These are phyloP conservation scores for Chirona hameri DNA, from an alignment of 2,888 invertebrate species.

Conservation along the genomic window DNA sequence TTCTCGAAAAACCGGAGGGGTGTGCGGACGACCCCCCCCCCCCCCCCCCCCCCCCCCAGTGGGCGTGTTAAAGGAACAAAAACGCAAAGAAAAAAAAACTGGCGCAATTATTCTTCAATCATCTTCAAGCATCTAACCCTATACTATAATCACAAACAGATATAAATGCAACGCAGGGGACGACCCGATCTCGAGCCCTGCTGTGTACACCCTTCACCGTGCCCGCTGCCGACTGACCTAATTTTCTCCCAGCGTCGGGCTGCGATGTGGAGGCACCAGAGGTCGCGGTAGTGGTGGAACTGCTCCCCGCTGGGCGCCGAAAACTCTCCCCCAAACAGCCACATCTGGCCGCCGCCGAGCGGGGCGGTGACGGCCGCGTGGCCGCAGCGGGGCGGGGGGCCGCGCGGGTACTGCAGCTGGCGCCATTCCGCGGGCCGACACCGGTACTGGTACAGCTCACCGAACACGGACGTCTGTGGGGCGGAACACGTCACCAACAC, in stretches of 20 bases:
- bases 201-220: background rate
- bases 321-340: constrained; percentile 89
- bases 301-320: constrained; percentile 84
- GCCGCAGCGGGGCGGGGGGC: constrained; percentile 82
- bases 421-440: constrained; percentile 75
- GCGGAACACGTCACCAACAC: no score
- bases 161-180: no score
- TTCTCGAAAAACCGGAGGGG: no score
- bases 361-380: constrained; percentile 79
- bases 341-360: constrained; percentile 68
- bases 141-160: no score
- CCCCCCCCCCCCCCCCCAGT: no score
- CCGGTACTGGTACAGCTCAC: constrained; percentile 67
- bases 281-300: constrained; percentile 87
- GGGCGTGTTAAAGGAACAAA: no score
- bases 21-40: no score
- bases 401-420: constrained; percentile 68
- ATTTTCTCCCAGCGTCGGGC: constrained; percentile 79
- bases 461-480: no score
- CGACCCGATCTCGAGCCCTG: no score
- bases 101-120: no score
- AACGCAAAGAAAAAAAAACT: background rate
- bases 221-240: constrained; percentile 46
- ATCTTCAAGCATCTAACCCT: no score
- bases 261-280: constrained; percentile 78